phyloP scores from a whole-genome alignment of 2,888 invertebrate genomes.

The Agonum fuliginosum region DNA sequence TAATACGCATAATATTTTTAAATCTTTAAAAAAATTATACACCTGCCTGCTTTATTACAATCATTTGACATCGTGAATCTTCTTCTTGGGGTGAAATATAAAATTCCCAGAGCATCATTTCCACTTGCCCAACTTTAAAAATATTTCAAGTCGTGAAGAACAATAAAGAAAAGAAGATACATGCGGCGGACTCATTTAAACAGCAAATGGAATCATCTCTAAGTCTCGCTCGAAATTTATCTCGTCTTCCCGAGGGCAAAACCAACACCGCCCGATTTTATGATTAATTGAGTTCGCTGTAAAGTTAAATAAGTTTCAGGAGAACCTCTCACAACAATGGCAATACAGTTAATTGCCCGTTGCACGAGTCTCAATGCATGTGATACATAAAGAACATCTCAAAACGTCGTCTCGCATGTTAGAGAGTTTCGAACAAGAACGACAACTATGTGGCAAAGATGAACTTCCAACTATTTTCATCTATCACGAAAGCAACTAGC shows the following conservation, averaged over 20 bases:
- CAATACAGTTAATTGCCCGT: slow-evolving; percentile 39
- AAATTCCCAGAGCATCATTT: slow-evolving; percentile 15
- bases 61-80: too few relatives aligned
- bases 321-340: slow-evolving; percentile 9
- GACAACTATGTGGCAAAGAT: not conserved
- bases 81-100: not conserved
- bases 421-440: slow-evolving; percentile 10
- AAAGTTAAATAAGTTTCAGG: slow-evolving; percentile 40
- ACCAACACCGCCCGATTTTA: slow-evolving; percentile 23
- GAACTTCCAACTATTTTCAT: slow-evolving; percentile 33
- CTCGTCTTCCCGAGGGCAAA: slow-evolving; percentile 16
- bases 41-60: too few relatives aligned
- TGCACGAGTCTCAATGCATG: slow-evolving; percentile 23
- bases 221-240: not conserved
- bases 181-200: slow-evolving; percentile 17
- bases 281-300: slow-evolving; percentile 41
- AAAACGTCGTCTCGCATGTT: slow-evolving; percentile 13
- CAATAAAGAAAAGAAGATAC: slow-evolving; percentile 18
- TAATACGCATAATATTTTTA: too few relatives aligned
- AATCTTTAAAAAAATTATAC: too few relatives aligned
- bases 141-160: not conserved
- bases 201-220: slow-evolving; percentile 22
- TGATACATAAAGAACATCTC: slow-evolving; percentile 16
- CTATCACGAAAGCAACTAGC: slow-evolving; percentile 7
- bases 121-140: slow-evolving; percentile 3